Conservation (phyloP, 2,888 invertebrate genomes). For the Crocallis elinguaria region DNA sequence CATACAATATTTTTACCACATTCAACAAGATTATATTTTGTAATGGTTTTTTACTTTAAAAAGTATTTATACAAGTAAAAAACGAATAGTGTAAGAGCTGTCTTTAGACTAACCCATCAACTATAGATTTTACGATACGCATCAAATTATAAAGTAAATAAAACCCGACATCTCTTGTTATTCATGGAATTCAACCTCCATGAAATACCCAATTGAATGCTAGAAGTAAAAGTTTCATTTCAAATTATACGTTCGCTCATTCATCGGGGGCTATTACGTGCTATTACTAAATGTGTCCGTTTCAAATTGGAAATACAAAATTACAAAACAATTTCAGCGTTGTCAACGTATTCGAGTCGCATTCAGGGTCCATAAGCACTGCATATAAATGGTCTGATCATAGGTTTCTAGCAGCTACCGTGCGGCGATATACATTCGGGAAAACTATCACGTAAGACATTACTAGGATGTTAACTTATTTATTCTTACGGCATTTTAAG, state of each 20-base stretch:
- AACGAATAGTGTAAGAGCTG: neutral
- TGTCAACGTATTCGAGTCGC: constrained; percentile 67
- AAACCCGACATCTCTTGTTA: constrained; percentile 10
- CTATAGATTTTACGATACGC: constrained; percentile 9
- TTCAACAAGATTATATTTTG: too few relatives aligned
- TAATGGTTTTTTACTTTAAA: too few relatives aligned
- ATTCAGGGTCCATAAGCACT: constrained; percentile 55
- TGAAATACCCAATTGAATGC: constrained; percentile 7
- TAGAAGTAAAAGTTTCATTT: constrained; percentile 10
- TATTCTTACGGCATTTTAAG: constrained; percentile 48
- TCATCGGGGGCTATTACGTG: constrained; percentile 19
- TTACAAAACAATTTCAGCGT: constrained; percentile 41
- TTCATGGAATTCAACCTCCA: constrained; percentile 14
- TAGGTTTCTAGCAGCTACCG: constrained; percentile 65
- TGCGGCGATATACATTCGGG: constrained; percentile 51
- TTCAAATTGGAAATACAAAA: constrained; percentile 36
- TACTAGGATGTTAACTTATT: constrained; percentile 57
- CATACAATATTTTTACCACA: too few relatives aligned
- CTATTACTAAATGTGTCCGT: constrained; percentile 23
- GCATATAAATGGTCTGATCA: constrained; percentile 73
- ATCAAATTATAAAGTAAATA: constrained; percentile 18
- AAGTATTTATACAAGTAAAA: too few relatives aligned
- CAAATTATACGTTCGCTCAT: constrained; percentile 7
- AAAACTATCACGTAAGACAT: constrained; percentile 70
- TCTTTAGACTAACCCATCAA: constrained; percentile 4